Evolutionary conservation across 2,797 vertebrate species (phyloP), one percentile per base, ranked within the genome.

Genomic region (Tenualosa thibaudeaui): DNA sequence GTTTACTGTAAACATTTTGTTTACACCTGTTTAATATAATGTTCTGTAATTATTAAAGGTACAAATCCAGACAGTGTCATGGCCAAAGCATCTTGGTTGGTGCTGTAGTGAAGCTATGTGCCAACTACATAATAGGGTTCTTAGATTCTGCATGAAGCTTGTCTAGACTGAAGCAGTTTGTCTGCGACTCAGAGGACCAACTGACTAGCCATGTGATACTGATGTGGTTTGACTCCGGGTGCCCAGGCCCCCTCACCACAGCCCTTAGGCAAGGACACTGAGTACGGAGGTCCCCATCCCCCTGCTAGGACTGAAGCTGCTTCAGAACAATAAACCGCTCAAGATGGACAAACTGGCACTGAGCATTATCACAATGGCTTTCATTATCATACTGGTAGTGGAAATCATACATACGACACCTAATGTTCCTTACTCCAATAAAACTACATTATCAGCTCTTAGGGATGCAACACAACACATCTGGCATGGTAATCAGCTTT

Each of bases 211-310:
- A 78, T 46, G 17, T 46, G 71, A 46, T 40, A 78, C 71, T 78
- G 40, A 78, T 43, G 26, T 22, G 15, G 71, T 46, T 22, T 78
- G 71, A 46, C 71, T 78, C 13, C 19, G 71, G 40, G 17, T 78
- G 40, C 43, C 71, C 2, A 5, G 7, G 6, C 37, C 71, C 31
- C 71, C 37, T 6, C 71, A 1, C 71, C 4, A 15, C 40, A 22
- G 71, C 40, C 71, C 71, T 78, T 46, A 22, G 71, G 15, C 71
- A 78, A 78, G 71, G 71, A 78, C 71, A 7, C 71, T 8, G 17
- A 78, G 22, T 19, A 78, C 2, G 17, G 19, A 43, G 17, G 37
- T 37, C 71, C 15, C 71, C 68, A 15, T 12, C 31, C 31, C 71
- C 71, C 37, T 22, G 40, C 15, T 43, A 6, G 8, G 13, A 71